A percentile compares a stretch with the other conserved stretches of the same genome.
These are phyloP conservation scores for Tridacna gigas DNA, from an alignment of 2,888 invertebrate species.

Conservation along the genomic window DNA sequence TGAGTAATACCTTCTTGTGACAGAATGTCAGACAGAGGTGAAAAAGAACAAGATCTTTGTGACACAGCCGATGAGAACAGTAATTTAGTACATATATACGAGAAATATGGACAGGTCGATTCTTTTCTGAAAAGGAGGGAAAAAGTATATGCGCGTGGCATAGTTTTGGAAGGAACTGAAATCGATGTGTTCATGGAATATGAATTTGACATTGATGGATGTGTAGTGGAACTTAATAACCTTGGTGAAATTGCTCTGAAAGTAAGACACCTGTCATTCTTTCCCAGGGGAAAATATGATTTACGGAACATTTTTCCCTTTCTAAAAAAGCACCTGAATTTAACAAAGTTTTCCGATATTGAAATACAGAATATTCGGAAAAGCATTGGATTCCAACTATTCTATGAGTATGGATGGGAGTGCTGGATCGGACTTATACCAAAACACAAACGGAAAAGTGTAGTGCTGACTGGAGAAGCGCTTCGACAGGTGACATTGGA, in stretches of 20 bases:
- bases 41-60: background rate
- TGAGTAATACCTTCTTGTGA: too few species aligned
- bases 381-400: conserved; percentile 48
- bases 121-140: conserved; percentile 8
- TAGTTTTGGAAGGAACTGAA: background rate
- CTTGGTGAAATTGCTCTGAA: background rate
- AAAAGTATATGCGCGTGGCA: conserved; percentile 18
- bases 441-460: background rate
- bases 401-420: conserved; percentile 44
- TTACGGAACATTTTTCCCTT: conserved; percentile 6
- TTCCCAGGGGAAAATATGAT: background rate
- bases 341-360: conserved; percentile 28
- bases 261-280: conserved; percentile 34
- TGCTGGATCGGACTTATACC: conserved; percentile 44
- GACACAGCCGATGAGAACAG: conserved; percentile 4
- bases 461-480: conserved; percentile 7
- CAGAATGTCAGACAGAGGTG: too few species aligned
- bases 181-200: conserved; percentile 14
- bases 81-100: background rate
- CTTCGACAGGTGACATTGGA: background rate
- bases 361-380: conserved; percentile 30
- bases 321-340: conserved; percentile 47
- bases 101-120: background rate
- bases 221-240: conserved; percentile 34
- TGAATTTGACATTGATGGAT: conserved; percentile 31